phyloP scores from a whole-genome alignment of 2,888 invertebrate genomes.

The Girardia tigrina region DNA sequence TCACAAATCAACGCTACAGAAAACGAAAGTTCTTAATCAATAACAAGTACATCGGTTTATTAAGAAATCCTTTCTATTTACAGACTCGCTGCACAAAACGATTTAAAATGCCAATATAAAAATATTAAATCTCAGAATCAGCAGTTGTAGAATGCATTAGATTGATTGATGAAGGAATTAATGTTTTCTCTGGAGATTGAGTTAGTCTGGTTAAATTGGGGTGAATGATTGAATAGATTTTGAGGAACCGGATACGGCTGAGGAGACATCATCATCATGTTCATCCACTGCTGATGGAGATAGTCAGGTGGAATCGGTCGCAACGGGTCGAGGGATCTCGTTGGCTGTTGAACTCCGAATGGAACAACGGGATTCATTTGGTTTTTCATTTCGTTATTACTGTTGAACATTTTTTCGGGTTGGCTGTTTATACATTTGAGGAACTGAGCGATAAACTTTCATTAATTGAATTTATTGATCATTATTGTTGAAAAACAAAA shows the following conservation, averaged over 20 bases:
- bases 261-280: not conserved
- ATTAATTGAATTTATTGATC: too few relatives aligned
- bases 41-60: too few relatives aligned
- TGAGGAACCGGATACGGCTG: not conserved
- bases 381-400: constrained; percentile 8
- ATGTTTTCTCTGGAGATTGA: not conserved
- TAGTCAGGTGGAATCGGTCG: not conserved
- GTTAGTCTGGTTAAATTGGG: not conserved
- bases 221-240: not conserved
- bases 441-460: too few relatives aligned
- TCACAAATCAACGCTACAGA: too few relatives aligned
- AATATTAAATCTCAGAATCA: constrained; percentile 3
- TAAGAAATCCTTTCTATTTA: too few relatives aligned
- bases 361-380: not conserved
- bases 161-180: not conserved
- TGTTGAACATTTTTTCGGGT: not conserved
- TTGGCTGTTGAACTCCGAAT: not conserved
- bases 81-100: too few relatives aligned
- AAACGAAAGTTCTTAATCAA: too few relatives aligned
- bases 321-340: not conserved
- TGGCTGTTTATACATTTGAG: too few relatives aligned
- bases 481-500: too few relatives aligned
- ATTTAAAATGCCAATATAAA: not conserved
- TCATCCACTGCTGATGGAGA: not conserved
- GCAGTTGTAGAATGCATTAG: not conserved